Base-by-base conservation (phyloP, 2,888 invertebrate species). In the Lysandra bellargus region DNA sequence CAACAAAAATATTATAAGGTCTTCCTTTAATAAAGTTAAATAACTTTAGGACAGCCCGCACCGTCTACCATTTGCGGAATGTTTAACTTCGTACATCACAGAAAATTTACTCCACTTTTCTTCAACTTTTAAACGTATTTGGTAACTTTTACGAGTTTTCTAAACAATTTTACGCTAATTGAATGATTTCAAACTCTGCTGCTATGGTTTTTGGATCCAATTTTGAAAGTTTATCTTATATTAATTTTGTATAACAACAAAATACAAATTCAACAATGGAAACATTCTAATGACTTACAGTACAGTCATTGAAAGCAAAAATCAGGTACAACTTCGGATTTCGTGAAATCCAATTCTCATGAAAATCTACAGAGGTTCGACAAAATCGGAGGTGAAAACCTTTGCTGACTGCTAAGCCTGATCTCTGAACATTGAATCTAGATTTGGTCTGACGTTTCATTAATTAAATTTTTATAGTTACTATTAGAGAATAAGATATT, bases 101-200 rank as follows among this genome's bases (percentile, higher is more conserved):
- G 30, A 30, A 49, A 23, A 44, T 74, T 53, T 49, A 49, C 23
- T 75, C 30, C 12, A 49, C 49, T 75, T 75, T 53, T 44, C 49
- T 23, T 30, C 9, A 53, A 30, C 53, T 75, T 75, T 5, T 53
- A 53, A 75, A 75, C 49, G 30, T 75, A 75, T 75, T 75, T 75
- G 23, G 30, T 75, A 75, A 75, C 75, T 75, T 75, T 49, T 49
- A 40, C 23, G 33, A 69, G 69, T 69, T 69, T 69, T 69, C 69
- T 69, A 37, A 69, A 37, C 69, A 69, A 37, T 69, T 37, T 69
- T 69, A 14, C 37, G 5, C 14, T 64, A 69, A 33, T 69, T 33
- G 14, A 33, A 37, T 9, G 33, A 69, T 33, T 69, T 69, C 2
- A 33, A 69, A 69, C 69, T 69, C 17, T 69, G 4, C 4, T 1